phyloP scores from a whole-genome alignment of 2,888 invertebrate genomes.

The Erebia epiphron region DNA sequence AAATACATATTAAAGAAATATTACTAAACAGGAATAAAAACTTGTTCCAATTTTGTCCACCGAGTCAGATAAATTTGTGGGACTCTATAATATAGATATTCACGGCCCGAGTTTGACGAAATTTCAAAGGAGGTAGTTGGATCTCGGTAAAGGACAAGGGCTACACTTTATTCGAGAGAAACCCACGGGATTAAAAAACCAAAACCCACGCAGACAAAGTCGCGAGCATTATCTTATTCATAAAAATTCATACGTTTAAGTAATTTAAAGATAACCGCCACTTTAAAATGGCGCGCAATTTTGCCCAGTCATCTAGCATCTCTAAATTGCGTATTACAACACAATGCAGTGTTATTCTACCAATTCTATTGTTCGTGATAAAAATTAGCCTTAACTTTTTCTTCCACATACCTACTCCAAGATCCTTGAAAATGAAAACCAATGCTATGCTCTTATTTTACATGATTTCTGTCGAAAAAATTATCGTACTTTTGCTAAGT shows the following conservation, averaged over 20 bases:
- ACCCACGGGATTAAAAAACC: too few relatives aligned
- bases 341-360: constrained; percentile 15
- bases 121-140: too few relatives aligned
- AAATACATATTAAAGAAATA: too few relatives aligned
- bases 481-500: constrained; percentile 12
- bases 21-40: too few relatives aligned
- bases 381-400: constrained; percentile 55
- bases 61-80: too few relatives aligned
- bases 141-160: too few relatives aligned
- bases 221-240: too few relatives aligned
- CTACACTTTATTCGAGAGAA: too few relatives aligned
- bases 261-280: background rate
- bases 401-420: constrained; percentile 4
- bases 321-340: background rate
- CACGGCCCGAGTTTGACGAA: too few relatives aligned
- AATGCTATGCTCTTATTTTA: background rate
- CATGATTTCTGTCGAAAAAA: background rate
- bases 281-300: constrained; percentile 1
- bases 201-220: too few relatives aligned
- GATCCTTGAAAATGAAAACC: constrained; percentile 9
- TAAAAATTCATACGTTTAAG: background rate
- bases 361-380: constrained; percentile 62
- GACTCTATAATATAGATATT: too few relatives aligned
- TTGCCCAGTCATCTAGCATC: constrained; percentile 5
- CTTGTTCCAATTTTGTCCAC: too few relatives aligned